A percentile compares a stretch with the other conserved stretches of the same genome.
phyloP scores from a whole-genome alignment of 2,113 vertebrate species.

The Pleuronectes platessa region DNA sequence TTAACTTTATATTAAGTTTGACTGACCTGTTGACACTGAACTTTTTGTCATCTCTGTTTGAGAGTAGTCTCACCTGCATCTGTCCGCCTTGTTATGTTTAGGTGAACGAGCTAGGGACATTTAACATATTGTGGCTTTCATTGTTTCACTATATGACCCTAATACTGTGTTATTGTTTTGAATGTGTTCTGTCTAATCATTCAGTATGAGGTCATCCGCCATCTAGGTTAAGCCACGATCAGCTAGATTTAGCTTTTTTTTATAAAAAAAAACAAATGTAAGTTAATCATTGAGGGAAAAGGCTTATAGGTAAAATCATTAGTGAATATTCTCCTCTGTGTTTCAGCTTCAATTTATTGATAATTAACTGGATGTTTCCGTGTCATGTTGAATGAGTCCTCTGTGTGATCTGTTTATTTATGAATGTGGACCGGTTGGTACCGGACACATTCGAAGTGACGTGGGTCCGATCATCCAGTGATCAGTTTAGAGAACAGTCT shows the following conservation, averaged over 20 bases:
- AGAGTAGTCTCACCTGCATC: constrained; percentile 1
- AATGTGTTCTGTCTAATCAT: constrained; percentile 48
- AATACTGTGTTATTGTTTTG: constrained; percentile 68
- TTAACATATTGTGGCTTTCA: constrained; percentile 21
- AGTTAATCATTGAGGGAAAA: constrained; percentile 50
- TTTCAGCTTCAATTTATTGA: not conserved
- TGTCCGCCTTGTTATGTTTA: not conserved
- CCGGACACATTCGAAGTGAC: constrained; percentile 38
- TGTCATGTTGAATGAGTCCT: not conserved
- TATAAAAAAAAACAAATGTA: constrained; percentile 16
- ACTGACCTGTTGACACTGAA: constrained; percentile 9
- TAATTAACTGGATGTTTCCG: not conserved
- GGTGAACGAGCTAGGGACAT: constrained; percentile 4
- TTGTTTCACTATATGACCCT: constrained; percentile 55
- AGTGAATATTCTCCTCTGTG: not conserved
- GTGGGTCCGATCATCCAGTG: constrained; percentile 41
- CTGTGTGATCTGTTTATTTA: constrained; percentile 32
- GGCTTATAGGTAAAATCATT: constrained; percentile 20
- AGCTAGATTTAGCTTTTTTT: constrained; percentile 57
- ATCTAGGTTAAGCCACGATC: constrained; percentile 74
- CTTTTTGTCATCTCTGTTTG: constrained; percentile 13
- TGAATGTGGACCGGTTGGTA: constrained; percentile 39
- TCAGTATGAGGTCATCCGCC: constrained; percentile 52
- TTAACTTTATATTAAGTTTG: constrained; percentile 26
- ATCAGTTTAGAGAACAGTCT: constrained; percentile 28